Conservation (phyloP, 1,140 invertebrate genomes). For the Zaprionus taronus region DNA sequence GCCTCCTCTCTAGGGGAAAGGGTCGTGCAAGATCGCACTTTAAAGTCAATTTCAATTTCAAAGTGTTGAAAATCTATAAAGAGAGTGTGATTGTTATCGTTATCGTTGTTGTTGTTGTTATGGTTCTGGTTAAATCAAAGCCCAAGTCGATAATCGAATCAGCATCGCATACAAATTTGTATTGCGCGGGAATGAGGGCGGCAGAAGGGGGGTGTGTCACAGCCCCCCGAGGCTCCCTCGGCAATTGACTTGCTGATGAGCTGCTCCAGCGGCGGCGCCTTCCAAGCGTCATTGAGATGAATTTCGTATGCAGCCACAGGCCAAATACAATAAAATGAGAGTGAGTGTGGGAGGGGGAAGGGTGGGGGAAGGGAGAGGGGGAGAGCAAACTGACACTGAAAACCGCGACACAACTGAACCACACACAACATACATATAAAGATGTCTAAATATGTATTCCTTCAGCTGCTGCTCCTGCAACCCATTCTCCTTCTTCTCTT, state of each 20-base stretch:
- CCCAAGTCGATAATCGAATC: constrained; percentile 66
- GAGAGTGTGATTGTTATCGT: not conserved
- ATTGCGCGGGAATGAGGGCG: constrained; percentile 14
- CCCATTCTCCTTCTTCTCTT: not conserved
- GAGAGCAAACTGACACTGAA: not conserved
- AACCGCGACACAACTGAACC: constrained; percentile 24
- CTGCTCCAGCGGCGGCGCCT: constrained; percentile 53
- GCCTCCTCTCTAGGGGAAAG: not conserved
- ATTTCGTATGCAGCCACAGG: constrained; percentile 74
- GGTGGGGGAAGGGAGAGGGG: not conserved
- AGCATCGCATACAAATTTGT: constrained; percentile 64
- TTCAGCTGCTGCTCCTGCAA: not conserved
- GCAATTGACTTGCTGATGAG: constrained; percentile 81
- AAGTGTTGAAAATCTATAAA: not conserved
- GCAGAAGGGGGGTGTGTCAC: not conserved
- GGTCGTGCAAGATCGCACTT: not conserved
- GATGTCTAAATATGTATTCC: not conserved
- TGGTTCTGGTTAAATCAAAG: constrained; percentile 43
- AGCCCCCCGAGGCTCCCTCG: constrained; percentile 24
- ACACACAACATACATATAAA: constrained; percentile 20
- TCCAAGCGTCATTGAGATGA: constrained; percentile 50
- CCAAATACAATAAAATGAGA: constrained; percentile 64
- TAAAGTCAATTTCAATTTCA: not conserved
- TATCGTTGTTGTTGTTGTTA: constrained; percentile 28
- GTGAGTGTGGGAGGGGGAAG: not conserved